Evolutionary conservation across 2,113 vertebrate genomes (phyloP).

Genomic region (Catharus fuscescens): DNA sequence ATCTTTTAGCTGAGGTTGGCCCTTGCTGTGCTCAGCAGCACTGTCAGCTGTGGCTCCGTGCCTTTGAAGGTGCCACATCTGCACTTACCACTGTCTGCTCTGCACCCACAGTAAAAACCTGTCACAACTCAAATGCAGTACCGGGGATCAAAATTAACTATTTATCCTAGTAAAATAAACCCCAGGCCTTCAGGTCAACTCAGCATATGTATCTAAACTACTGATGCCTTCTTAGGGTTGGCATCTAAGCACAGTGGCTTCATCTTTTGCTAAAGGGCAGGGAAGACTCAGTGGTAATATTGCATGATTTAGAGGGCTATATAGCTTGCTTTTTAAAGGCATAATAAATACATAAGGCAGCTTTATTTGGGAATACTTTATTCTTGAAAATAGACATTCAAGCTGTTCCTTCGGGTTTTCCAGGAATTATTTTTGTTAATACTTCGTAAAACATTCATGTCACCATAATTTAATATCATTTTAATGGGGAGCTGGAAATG

Average conservation of each 20-base stretch:
- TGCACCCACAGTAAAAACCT: neutral
- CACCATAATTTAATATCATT: neutral
- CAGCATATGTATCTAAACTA: neutral
- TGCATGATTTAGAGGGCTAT: neutral
- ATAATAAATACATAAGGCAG: neutral
- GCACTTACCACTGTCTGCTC: neutral
- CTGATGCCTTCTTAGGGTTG: neutral
- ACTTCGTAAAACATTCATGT: neutral
- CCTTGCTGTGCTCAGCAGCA: fast-evolving
- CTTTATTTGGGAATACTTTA: neutral
- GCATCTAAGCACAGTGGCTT: neutral
- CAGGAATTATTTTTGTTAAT: neutral
- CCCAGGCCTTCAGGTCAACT: neutral
- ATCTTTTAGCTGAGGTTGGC: neutral
- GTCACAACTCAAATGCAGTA: neutral
- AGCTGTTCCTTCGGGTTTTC: neutral
- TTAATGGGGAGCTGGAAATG: neutral
- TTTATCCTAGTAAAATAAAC: neutral
- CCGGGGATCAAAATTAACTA: neutral
- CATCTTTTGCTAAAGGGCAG: neutral
- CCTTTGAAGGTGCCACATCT: neutral
- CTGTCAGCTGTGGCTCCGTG: neutral
- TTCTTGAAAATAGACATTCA: neutral
- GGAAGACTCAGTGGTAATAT: neutral
- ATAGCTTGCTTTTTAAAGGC: neutral